These are phyloP conservation scores for Sturnira hondurensis DNA, from an alignment of 2,113 vertebrate species.

Conservation along the genomic window DNA sequence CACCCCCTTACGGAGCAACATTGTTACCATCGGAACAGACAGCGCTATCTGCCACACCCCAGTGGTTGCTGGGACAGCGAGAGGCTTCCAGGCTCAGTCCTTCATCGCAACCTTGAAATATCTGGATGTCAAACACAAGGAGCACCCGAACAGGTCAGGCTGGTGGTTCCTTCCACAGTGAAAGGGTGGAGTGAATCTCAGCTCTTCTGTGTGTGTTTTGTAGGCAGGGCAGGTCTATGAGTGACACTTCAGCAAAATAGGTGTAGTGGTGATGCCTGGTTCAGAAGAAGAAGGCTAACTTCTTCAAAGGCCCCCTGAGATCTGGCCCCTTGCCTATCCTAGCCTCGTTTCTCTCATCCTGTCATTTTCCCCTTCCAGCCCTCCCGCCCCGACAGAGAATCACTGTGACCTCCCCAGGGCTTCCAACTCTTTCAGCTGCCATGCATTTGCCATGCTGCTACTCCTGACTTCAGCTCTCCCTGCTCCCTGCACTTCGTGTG, in stretches of 20 bases:
- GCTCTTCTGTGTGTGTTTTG: not conserved
- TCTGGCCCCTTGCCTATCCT: not conserved
- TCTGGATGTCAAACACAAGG: constrained; percentile 97
- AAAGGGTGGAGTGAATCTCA: not conserved
- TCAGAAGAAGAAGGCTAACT: not conserved
- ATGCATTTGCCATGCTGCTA: rapidly evolving
- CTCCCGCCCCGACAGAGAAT: not conserved
- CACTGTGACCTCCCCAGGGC: not conserved
- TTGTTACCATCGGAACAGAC: constrained; percentile 92
- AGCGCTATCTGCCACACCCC: constrained; percentile 97
- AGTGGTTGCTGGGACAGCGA: constrained; percentile 91
- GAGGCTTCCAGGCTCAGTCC: constrained; percentile 97
- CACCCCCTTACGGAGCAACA: constrained; percentile 93
- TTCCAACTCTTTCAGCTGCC: not conserved
- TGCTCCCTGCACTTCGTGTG: not conserved
- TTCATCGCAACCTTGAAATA: constrained; percentile 97
- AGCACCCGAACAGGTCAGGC: constrained; percentile 95
- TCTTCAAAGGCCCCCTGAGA: not conserved
- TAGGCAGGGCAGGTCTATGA: not conserved
- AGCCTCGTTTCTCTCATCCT: not conserved
- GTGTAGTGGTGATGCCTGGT: not conserved
- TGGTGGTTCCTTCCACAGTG: rapidly evolving
- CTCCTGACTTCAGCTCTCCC: not conserved
- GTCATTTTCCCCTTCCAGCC: not conserved
- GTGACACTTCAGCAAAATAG: not conserved